Conservation (phyloP, 1,140 invertebrate genomes). For the Brachionus asplanchnoidis region DNA sequence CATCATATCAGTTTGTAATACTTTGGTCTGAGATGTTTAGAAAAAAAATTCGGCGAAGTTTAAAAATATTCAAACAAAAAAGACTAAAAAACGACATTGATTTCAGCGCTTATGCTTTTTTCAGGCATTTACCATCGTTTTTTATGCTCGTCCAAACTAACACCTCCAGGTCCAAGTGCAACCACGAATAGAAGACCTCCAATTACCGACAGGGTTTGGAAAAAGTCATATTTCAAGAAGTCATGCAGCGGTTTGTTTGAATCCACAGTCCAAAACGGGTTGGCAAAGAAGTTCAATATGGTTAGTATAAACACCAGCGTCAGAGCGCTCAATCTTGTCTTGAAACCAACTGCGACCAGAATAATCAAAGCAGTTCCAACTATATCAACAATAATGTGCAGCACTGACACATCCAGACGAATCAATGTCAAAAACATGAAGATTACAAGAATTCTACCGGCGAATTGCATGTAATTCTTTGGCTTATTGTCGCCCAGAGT, state of each 20-base stretch:
- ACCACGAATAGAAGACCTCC: constrained; percentile 98
- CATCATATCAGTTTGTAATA: not conserved
- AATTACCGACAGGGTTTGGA: constrained; percentile 96
- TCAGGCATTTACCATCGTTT: constrained; percentile 37
- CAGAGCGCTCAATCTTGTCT: constrained; percentile 94
- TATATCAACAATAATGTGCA: constrained; percentile 78
- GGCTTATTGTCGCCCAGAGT: constrained; percentile 91
- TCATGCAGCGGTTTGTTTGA: constrained; percentile 88
- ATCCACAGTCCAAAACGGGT: constrained; percentile 94
- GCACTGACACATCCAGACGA: constrained; percentile 68
- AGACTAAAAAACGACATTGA: not conserved
- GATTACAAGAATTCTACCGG: constrained; percentile 86
- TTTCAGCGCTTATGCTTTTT: not conserved
- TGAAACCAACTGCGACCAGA: constrained; percentile 91
- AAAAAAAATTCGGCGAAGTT: not conserved
- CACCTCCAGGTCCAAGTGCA: constrained; percentile 90
- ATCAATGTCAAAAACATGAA: constrained; percentile 98
- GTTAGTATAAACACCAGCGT: constrained; percentile 83
- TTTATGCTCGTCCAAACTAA: constrained; percentile 52
- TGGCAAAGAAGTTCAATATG: constrained; percentile 89
- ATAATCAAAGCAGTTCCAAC: constrained; percentile 90
- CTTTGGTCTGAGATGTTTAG: not conserved
- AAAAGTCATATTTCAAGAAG: constrained; percentile 99
- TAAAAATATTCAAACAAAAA: not conserved
- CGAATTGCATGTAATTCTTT: constrained; percentile 91